These are phyloP conservation scores for Apocrypta bakeri DNA, from an alignment of 1,140 invertebrate species.

Conservation along the genomic window DNA sequence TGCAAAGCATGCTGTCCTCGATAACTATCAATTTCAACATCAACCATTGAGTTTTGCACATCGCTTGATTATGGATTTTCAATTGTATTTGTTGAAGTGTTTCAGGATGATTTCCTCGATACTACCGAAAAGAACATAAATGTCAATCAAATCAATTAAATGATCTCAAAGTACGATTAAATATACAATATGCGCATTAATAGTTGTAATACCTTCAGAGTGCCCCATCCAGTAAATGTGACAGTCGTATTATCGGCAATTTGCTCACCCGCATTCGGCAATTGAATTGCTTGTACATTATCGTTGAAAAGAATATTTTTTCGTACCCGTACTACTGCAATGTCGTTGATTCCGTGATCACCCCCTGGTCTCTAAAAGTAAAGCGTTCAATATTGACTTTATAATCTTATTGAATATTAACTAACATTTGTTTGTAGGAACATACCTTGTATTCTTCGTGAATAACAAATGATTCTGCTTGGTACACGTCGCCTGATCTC, in stretches of 20 bases:
- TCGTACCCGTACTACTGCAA: not conserved
- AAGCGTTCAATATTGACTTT: not conserved
- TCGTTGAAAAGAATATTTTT: constrained; percentile 19
- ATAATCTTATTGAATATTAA: not conserved
- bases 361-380: not conserved
- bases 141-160: too few relatives aligned
- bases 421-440: not conserved
- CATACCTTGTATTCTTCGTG: not conserved
- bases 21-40: not conserved
- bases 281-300: not conserved
- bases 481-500: not conserved
- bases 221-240: not conserved
- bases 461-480: not conserved
- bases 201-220: not conserved
- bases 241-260: not conserved
- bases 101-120: not conserved
- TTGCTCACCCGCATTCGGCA: not conserved
- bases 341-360: not conserved
- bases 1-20: constrained; percentile 15
- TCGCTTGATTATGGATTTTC: not conserved
- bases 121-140: not conserved
- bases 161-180: too few relatives aligned
- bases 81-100: not conserved
- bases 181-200: too few relatives aligned
- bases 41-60: not conserved